Evolutionary conservation across 1,140 invertebrate genomes (phyloP), one percentile per base, ranked within the genome.

Genomic region (Heliconius melpomene): DNA sequence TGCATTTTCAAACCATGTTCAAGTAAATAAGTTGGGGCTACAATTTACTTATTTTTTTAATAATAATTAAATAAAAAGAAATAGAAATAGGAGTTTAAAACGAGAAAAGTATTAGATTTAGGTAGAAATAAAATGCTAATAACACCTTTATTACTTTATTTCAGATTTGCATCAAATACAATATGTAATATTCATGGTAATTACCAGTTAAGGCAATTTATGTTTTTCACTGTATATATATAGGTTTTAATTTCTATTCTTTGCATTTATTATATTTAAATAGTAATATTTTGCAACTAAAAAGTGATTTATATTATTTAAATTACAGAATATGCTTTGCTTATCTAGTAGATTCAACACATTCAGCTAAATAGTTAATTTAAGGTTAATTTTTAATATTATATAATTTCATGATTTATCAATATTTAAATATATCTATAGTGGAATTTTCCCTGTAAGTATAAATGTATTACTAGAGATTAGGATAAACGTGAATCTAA

Each of bases 151-250:
- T 82, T 83, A 76, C 80, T 88, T 88, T 86, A 87, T 87, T 89
- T 82, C 79, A 80, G 82, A 86, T 86, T 87, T 84, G 82, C 74
- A 85, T 82, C 81, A 78, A 81, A 84, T 88, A 88, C 83, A 88
- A 83, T 84, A 84, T 82, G 81, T 74, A 23, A 66, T 81, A 74
- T 81, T 81, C 86, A 76, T 74, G 72, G 72, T 46, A 72, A 57
- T 71, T 71, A 75, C 82, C 84, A 84, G 82, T 83, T 72, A 86
- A 88, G 85, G 84, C 83, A 84, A 84, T 74, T 80, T 84, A 75
- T 88, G 75, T 88, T 85, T 46, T 81, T 82, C 52, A 74, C 66
- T 74, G 50, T 74, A 46, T 72, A 6, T 77, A 13, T 50, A n/a
- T 50, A 23, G 74, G 54, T 70, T 46, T 72, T 74, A 79, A 32